phyloP scores from a whole-genome alignment of 2,888 invertebrate species.

The Parascotia fuliginaria region DNA sequence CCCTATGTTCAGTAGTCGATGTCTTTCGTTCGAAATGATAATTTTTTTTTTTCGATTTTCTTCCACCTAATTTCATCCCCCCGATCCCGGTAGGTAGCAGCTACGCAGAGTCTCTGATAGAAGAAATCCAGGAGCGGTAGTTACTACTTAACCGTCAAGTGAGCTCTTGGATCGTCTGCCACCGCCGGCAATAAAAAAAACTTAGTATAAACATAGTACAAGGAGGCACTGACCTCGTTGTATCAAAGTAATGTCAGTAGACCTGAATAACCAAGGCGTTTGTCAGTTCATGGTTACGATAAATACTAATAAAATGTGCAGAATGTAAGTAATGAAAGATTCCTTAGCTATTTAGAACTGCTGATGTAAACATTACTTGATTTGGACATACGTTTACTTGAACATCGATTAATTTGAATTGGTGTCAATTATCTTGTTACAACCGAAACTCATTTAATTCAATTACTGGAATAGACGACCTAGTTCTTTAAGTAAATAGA shows the following conservation, averaged over 20 bases:
- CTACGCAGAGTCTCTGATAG: no score
- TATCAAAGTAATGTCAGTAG: slow-evolving; percentile 13
- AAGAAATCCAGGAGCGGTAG: no score
- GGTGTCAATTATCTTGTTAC: not conserved
- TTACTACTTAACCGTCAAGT: no score
- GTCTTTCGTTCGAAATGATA: no score
- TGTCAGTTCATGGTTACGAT: slow-evolving; percentile 31
- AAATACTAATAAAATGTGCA: slow-evolving; percentile 13
- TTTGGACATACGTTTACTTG: slow-evolving; percentile 8
- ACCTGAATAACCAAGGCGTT: slow-evolving; percentile 22
- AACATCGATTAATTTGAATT: slow-evolving; percentile 8
- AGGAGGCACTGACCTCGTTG: slow-evolving; percentile 14
- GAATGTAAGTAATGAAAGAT: slow-evolving; percentile 17
- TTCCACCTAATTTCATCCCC: no score
- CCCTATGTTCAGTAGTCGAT: no score
- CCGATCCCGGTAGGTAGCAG: no score
- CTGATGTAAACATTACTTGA: slow-evolving; percentile 19
- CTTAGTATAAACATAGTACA: slow-evolving; percentile 25
- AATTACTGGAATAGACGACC: not conserved
- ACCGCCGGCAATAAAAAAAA: no score
- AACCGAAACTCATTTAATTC: not conserved
- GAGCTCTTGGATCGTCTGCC: no score
- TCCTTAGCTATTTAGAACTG: not conserved
- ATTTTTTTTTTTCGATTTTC: no score
- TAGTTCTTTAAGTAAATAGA: not conserved